Base-by-base conservation (phyloP, 2,797 vertebrate genomes). In the Atherinosoma microstoma region DNA sequence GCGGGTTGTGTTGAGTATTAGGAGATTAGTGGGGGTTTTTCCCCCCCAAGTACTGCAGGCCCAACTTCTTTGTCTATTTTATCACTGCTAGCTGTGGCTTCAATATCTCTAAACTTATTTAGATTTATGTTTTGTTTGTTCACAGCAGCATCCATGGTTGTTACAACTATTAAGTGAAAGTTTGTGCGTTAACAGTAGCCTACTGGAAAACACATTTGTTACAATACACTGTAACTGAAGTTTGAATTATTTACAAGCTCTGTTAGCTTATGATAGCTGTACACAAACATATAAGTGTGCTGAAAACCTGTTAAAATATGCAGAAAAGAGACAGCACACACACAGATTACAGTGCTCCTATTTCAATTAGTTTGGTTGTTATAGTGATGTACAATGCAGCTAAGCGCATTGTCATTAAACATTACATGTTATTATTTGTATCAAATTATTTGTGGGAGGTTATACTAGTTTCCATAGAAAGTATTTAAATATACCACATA, bases 1-100 rank as follows among this genome's bases (percentile, higher is more conserved):
- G 12, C 67, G 62, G 64, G 27, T 65, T 58, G 42, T 54, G 70
- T 64, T n/a, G 75, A 68, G 47, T 51, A 63, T 58, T 27, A n/a
- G 32, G 24, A 67, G 65, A 63, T 63, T 62, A 58, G 58, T 45
- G 54, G 47, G 45, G 56, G 35, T 18, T 38, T 2, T 0, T 7
- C 18, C 18, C 18, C 18, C 13, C 1, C 16, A 22, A 8, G 36
- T 8, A n/a, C 34, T 67, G 20, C 29, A 22, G 34, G 15, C 10
- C 24, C 3, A 49, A 51, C 20, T 12, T 16, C 42, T n/a, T n/a
- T 49, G 42, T 64, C 51, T 20, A 30, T 47, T 64, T 64, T 64
- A 49, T 34, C 4, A 32, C 62, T n/a, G 13, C 22, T 12, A 49
- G 42, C 18, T 64, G 18, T 3, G 13, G 40, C 62, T 34, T 20